Conservation (phyloP, 2,888 invertebrate genomes). For the Campoplex nolae region DNA sequence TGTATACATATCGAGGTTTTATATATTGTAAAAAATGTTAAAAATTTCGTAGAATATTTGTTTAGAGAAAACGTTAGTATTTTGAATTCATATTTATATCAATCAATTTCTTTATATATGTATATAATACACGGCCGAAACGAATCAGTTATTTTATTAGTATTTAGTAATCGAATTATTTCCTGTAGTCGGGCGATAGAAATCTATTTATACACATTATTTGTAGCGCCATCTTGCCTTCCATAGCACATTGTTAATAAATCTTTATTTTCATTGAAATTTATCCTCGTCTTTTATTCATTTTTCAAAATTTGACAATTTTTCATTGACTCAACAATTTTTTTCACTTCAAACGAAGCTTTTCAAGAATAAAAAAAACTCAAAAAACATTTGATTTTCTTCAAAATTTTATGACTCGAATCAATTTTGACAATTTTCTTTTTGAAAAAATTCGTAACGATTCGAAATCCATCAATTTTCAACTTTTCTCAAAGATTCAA, state of each 20-base stretch:
- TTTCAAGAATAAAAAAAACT: not conserved
- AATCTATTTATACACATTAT: constrained; percentile 75
- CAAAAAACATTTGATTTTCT: not conserved
- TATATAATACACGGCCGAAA: constrained; percentile 26
- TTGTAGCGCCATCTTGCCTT: constrained; percentile 75
- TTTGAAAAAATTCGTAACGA: too few species aligned
- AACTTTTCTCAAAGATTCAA: too few species aligned
- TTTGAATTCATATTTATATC: constrained; percentile 63
- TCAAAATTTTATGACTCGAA: too few species aligned
- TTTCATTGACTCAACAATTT: too few species aligned
- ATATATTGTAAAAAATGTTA: constrained; percentile 63
- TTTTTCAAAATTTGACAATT: not conserved
- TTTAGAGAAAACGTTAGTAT: constrained; percentile 34
- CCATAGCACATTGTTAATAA: constrained; percentile 77
- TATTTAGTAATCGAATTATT: constrained; percentile 42
- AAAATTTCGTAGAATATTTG: constrained; percentile 16
- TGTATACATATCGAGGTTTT: constrained; percentile 63
- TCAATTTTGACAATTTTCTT: too few species aligned
- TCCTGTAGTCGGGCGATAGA: constrained; percentile 65
- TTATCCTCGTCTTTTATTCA: not conserved
- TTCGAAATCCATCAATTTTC: too few species aligned
- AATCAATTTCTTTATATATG: constrained; percentile 61
- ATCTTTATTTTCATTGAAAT: constrained; percentile 79
- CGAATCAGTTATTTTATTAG: constrained; percentile 41
- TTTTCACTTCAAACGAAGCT: too few species aligned